Base-by-base conservation (phyloP, 2,113 vertebrate genomes). In the Mystacornis crossleyi region DNA sequence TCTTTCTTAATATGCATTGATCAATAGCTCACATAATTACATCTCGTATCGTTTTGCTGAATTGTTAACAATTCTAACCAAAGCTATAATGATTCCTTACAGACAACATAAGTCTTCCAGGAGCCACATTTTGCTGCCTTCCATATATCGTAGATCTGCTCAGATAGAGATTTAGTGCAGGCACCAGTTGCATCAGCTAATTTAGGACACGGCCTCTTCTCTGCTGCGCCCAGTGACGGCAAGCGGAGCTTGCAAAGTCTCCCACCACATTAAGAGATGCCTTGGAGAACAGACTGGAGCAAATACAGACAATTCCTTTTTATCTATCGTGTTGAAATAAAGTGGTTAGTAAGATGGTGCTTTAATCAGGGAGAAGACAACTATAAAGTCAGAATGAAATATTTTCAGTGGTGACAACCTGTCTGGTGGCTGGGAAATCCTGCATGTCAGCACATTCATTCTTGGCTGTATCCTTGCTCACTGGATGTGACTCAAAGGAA, bases 21-120 rank as follows among this genome's bases (percentile, higher is more conserved):
- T 97, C 95, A 79, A 90, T 87, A 96, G 96, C 79, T 71, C 89
- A 96, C 81, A 86, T 95, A 97, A 97, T 97, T 96, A 96, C 31
- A 7, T 60, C 87, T 94, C 2, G 0, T 87, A 79, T 42, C 4
- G 33, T 97, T 89, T 93, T 93, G 85, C 93, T 96, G 84, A 97
- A 95, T 90, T 86, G 96, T 93, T 97, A 96, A 92, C 86, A 88
- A 84, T 96, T 89, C 67, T 91, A 93, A 97, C 84, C 86, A 95
- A 94, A 97, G 86, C 54, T 79, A 25, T 75, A 96, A 86, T 20
- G 78, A 93, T 92, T 95, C 73, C 55, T 92, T 94, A 82, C 62
- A 96, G 94, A 85, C 94, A 87, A 89, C 82, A 66, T 64, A 90
- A 84, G 89, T 81, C 84, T 84, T 88, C 74, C 89, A 96, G 94